These are phyloP conservation scores for Schizopygopsis pylzovi DNA, from an alignment of 2,797 vertebrate genomes.

Conservation along the genomic window DNA sequence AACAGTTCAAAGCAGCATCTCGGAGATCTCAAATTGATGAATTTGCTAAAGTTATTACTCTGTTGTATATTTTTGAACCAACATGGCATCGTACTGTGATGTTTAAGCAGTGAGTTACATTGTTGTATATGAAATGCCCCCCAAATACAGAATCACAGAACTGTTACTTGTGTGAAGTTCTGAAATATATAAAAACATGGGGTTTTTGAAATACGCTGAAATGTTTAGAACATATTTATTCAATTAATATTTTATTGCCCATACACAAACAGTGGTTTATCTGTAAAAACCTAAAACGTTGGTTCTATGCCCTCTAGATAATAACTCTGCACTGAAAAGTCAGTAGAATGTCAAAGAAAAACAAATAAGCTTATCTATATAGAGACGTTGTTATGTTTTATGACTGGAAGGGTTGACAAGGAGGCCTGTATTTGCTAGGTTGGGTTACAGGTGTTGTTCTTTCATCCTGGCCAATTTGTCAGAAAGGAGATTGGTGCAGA, in stretches of 20 bases:
- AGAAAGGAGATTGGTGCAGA: neutral
- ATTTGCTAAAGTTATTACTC: neutral
- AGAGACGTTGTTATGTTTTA: neutral
- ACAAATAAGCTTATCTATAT: neutral
- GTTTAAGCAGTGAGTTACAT: neutral
- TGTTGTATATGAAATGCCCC: neutral
- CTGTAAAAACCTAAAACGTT: neutral
- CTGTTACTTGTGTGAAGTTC: neutral
- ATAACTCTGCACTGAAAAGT: neutral
- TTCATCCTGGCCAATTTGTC: constrained; percentile 6
- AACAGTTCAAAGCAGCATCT: neutral
- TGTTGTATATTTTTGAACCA: neutral
- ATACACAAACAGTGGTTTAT: neutral
- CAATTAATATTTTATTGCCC: neutral
- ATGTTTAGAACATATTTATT: neutral
- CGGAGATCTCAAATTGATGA: neutral
- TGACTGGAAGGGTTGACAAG: neutral
- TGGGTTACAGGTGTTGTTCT: neutral
- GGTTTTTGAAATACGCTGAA: neutral
- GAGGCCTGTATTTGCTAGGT: neutral
- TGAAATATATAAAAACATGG: neutral
- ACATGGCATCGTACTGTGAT: neutral
- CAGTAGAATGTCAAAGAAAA: neutral
- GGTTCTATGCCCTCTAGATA: neutral
- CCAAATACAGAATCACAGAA: neutral